Base-by-base conservation (phyloP, 2,113 vertebrate genomes). In the Elaphurus davidianus region DNA sequence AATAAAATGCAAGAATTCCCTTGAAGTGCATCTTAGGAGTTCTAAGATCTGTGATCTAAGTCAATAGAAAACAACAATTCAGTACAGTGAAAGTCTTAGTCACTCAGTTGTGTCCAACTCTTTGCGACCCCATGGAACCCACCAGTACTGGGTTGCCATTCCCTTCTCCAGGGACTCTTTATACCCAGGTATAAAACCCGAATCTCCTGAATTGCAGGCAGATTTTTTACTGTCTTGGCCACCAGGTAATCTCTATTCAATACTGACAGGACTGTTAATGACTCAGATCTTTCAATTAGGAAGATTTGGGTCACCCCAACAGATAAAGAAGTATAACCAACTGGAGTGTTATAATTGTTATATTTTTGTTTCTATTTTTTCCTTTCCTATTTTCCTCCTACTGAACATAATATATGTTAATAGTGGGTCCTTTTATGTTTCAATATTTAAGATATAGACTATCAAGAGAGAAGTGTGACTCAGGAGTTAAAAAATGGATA, bases 331-430 rank as follows among this genome's bases (percentile, higher is more conserved):
- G 6, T 28, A 60, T 27, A 16, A 67, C 14, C 30, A 83, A 4
- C 10, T 52, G 11, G 78, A 92, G 50, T 40, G 17, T 5, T 74
- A 89, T 82, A 36, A 93, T n/a, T n/a, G n/a, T n/a, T n/a, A n/a
- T 83, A 25, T 76, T 87, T 97, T 94, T 78, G 11, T 87, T 97
- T 91, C 12, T 86, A 25, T 67, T 87, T 91, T 96, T 40, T 50
- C 43, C 25, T 82, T 90, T 86, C 36, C 30, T 21, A 16, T 87
- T 87, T 74, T 27, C 33, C 76, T 87, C 33, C 13, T 59, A 54
- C n/a, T 13, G 3, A 85, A 30, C 40, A 40, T 15, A 59, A 87
- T 25, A 45, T 19, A 7, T 85, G 28, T 59, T 92, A 52, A 83
- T 55, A 84, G 27, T 45, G 23, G 78, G 33, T 54, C n/a, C 40